Evolutionary conservation across 2,797 vertebrate genomes (phyloP).

Genomic region (Hipposideros larvatus): DNA sequence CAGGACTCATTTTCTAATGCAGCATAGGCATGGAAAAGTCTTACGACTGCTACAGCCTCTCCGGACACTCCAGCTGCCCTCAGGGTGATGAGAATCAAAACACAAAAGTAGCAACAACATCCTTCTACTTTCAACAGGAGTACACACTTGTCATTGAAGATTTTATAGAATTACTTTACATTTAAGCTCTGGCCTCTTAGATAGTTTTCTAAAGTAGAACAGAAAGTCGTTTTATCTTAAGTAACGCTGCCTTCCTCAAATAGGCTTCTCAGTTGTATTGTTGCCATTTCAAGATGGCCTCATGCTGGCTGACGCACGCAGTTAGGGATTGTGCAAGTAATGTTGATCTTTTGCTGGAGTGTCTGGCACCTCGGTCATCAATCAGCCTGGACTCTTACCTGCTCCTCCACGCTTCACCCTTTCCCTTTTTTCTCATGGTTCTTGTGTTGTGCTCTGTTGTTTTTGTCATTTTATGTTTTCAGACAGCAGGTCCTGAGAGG

Average conservation of each 20-base stretch:
- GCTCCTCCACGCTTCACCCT: background rate
- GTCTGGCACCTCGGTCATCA: background rate
- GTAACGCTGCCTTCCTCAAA: background rate
- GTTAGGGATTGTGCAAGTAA: background rate
- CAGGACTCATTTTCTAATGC: background rate
- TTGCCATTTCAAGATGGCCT: background rate
- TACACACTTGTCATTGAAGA: background rate
- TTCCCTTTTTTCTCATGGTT: background rate
- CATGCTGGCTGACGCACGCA: background rate
- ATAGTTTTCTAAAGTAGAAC: background rate
- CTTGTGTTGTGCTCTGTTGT: background rate
- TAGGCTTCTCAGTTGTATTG: background rate
- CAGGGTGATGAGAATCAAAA: background rate
- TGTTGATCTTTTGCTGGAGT: background rate
- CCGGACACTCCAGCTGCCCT: background rate
- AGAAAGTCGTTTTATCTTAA: background rate
- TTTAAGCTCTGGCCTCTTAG: background rate
- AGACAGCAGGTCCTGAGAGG: background rate
- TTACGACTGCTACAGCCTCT: background rate
- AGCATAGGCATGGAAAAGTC: background rate
- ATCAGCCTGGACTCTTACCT: background rate
- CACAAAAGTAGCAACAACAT: background rate
- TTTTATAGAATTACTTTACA: background rate
- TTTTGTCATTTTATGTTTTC: background rate
- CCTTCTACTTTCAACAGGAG: background rate